Conservation (phyloP, 2,888 invertebrate genomes). For the Tenthredo amoena region DNA sequence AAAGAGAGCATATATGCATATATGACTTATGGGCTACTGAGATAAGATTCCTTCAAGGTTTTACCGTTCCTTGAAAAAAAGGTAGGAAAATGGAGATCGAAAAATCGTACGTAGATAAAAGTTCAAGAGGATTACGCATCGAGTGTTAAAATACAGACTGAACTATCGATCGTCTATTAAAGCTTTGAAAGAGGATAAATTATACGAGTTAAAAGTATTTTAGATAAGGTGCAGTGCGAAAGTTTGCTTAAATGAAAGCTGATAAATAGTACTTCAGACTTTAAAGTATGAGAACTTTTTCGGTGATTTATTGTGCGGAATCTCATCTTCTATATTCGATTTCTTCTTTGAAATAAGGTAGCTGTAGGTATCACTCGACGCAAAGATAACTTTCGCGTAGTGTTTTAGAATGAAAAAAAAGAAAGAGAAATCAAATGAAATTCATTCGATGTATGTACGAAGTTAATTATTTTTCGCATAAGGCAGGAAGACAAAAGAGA, state of each 20-base stretch:
- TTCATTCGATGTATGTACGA: background rate
- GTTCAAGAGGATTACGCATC: background rate
- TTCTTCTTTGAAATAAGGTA: background rate
- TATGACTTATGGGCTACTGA: background rate
- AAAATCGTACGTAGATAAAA: background rate
- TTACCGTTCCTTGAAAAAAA: background rate
- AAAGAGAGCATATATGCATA: background rate
- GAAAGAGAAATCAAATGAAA: background rate
- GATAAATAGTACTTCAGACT: slow-evolving; percentile 2
- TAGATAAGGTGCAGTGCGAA: background rate
- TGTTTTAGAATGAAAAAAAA: background rate
- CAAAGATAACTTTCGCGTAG: background rate
- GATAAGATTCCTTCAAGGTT: slow-evolving; percentile 2
- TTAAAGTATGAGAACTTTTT: background rate
- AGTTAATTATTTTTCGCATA: background rate
- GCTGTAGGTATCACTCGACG: background rate
- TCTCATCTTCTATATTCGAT: background rate
- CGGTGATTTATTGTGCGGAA: background rate
- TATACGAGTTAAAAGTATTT: background rate
- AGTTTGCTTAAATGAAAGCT: background rate
- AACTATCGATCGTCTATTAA: background rate
- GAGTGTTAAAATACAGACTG: background rate
- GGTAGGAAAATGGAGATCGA: background rate
- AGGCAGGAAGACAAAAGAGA: background rate
- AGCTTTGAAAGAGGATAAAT: background rate